Base-by-base conservation (phyloP, 2,888 invertebrate genomes). In the Eilema caniola region DNA sequence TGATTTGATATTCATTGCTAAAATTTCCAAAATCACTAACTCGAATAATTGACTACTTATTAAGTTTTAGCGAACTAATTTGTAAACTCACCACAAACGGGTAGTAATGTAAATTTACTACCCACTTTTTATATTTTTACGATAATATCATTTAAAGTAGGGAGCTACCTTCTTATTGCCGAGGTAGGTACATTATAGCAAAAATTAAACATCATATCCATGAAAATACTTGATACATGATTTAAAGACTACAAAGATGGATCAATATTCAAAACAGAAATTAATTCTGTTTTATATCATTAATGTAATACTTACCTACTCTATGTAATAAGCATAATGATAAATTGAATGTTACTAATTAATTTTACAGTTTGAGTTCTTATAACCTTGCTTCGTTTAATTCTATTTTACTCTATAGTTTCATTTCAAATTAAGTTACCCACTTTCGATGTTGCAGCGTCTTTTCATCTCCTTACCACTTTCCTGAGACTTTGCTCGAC, bases 1-100 rank as follows among this genome's bases (percentile, higher is more conserved):
- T 64, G 75, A 64, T 62, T 71, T 74, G 11, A 70, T 47, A 62
- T 78, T 72, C 79, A 79, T 80, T 67, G 23, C 47, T n/a, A 31
- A 33, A 53, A 53, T n/a, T 8, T 53, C n/a, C n/a, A 7, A 20
- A 53, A n/a, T 2, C 7, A 53, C n/a, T 53, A n/a, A 53, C 53
- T 53, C 53, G 20, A 53, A 53, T 47, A 53, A 53, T 2, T 53
- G 47, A 47, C 47, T 47, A 47, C 7, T 1, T 20, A 16, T 47
- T 47, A 7, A 37, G 8, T 8, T 8, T 33, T 8, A 33, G 37
- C 37, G 2, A 37, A 37, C 3, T 41, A 16, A 41, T 41, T 37
- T 41, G 41, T 41, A 16, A 41, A 41, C 14, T 41, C 16, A 41
- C 41, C 4, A 16, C 41, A 41, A 41, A 3, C 3, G 41, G 41